A percentile compares a stretch with the other conserved stretches of the same genome.
phyloP scores from a whole-genome alignment of 2,888 invertebrate species.

The Acronicta psi region DNA sequence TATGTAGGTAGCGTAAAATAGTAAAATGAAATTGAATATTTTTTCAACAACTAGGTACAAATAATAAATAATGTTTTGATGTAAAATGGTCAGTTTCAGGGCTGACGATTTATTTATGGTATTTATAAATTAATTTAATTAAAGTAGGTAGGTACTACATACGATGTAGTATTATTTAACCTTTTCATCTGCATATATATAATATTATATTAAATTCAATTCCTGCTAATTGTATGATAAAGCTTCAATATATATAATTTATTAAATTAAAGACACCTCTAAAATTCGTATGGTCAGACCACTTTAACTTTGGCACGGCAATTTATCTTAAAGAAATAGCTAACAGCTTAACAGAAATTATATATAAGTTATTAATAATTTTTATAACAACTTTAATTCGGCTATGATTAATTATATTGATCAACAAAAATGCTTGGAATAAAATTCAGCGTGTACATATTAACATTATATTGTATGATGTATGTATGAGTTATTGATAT shows the following conservation, averaged over 20 bases:
- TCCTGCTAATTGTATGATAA: conserved; percentile 42
- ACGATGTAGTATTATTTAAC: too few relatives aligned
- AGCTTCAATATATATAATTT: conserved; percentile 49
- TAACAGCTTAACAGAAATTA: conserved; percentile 43
- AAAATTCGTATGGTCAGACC: conserved; percentile 64
- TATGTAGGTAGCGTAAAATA: too few relatives aligned
- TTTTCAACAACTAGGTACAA: too few relatives aligned
- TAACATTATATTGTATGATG: too few relatives aligned
- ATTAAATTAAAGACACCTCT: conserved; percentile 54
- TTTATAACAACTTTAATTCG: conserved; percentile 53
- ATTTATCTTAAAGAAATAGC: conserved; percentile 61
- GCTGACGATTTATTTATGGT: too few relatives aligned
- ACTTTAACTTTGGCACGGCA: conserved; percentile 75
- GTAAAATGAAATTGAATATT: too few relatives aligned
- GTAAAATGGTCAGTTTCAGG: conserved; percentile 7
- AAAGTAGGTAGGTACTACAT: too few relatives aligned
- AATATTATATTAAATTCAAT: conserved; percentile 37
- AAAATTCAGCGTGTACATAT: conserved; percentile 9
- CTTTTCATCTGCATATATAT: neutral
- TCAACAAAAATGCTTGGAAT: conserved; percentile 34
- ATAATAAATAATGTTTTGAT: neutral
- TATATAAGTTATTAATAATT: conserved; percentile 23
- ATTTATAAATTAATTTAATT: too few relatives aligned
- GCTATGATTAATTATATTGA: conserved; percentile 35
- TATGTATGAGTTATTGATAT: too few relatives aligned